Conservation (phyloP, 1,140 invertebrate species). For the Leptinotarsa undecemlineata region DNA sequence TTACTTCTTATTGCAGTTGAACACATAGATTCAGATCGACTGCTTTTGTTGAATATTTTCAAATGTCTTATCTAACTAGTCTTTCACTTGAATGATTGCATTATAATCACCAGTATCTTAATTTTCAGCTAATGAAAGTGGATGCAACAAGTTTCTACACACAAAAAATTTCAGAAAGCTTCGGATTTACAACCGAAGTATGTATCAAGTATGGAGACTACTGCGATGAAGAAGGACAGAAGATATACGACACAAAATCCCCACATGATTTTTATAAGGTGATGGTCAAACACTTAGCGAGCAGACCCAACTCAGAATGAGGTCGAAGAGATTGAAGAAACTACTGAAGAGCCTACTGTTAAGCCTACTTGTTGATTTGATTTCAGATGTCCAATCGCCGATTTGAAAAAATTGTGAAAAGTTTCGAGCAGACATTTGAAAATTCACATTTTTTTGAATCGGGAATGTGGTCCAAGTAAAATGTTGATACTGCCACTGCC, state of each 20-base stretch:
- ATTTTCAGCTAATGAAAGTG: conserved; percentile 71
- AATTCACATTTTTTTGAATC: background rate
- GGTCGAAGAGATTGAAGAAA: background rate
- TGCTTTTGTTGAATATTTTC: too few species aligned
- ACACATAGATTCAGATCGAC: too few species aligned
- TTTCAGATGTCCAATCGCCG: background rate
- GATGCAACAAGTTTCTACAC: conserved; percentile 79
- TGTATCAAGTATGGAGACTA: conserved; percentile 71
- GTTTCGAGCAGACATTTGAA: background rate
- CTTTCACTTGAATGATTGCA: too few species aligned
- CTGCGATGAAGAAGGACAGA: conserved; percentile 62
- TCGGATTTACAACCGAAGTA: conserved; percentile 66
- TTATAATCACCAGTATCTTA: background rate
- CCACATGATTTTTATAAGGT: conserved; percentile 69
- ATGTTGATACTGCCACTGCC: conserved; percentile 54
- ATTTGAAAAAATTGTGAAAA: conserved; percentile 14
- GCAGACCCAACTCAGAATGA: conserved; percentile 26
- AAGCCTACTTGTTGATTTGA: conserved; percentile 1
- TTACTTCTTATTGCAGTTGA: too few species aligned
- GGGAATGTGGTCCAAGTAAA: conserved; percentile 27
- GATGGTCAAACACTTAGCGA: conserved; percentile 58
- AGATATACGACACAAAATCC: conserved; percentile 59
- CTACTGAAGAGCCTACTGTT: conserved; percentile 6
- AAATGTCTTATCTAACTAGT: too few species aligned
- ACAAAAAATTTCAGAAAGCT: conserved; percentile 70